These are phyloP conservation scores for Cylindroiulus punctatus DNA, from an alignment of 2,888 invertebrate genomes.

Conservation along the genomic window DNA sequence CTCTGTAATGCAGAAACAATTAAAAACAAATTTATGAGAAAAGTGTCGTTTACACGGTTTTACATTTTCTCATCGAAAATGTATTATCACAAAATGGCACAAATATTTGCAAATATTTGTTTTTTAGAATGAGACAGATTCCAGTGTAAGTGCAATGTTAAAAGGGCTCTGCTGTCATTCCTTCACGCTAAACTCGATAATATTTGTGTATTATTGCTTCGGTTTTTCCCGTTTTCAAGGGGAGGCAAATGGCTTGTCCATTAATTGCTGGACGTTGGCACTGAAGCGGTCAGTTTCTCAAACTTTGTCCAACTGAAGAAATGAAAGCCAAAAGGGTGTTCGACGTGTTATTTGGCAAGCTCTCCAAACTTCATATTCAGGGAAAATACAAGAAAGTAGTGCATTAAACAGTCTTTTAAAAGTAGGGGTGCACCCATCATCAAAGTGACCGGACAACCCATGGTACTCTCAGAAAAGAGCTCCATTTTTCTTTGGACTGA, in stretches of 20 bases:
- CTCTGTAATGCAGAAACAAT: no score
- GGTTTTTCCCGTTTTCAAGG: background rate
- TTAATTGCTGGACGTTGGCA: background rate
- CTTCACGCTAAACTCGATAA: no score
- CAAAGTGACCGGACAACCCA: background rate
- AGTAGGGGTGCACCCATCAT: constrained; percentile 34
- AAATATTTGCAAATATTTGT: no score
- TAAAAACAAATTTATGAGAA: no score
- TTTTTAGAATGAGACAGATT: no score
- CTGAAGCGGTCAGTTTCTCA: background rate
- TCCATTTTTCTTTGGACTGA: constrained; percentile 23
- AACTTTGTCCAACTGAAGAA: background rate
- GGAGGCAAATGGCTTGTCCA: background rate
- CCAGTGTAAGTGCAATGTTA: background rate
- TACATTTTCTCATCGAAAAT: no score
- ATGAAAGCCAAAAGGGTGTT: background rate
- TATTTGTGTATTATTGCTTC: no score
- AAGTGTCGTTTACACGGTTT: no score
- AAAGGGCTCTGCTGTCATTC: background rate
- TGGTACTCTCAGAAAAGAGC: background rate
- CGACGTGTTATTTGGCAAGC: background rate
- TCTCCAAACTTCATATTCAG: background rate
- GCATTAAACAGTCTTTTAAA: constrained; percentile 46
- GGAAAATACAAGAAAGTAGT: constrained; percentile 43
- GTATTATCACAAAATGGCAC: no score